Evolutionary conservation across 2,797 vertebrate species (phyloP), one percentile per base, ranked within the genome.

Genomic region (Protonibea diacanthus): DNA sequence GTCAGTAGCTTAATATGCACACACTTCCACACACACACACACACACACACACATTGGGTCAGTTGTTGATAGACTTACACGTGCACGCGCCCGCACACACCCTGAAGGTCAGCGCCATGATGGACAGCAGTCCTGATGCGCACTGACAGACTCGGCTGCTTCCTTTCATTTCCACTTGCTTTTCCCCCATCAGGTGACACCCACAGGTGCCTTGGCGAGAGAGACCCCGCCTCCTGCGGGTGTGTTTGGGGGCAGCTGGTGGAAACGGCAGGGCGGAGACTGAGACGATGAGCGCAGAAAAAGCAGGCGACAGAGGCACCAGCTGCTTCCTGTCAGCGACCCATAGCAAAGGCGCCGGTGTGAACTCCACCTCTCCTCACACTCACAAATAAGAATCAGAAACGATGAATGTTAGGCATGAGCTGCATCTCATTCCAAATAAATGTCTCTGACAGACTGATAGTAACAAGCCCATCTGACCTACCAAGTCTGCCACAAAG

Each of bases 161-260:
- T 94, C 91, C 93, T 92, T 94, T 95, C 93, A 94, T 93, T 93
- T 94, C 89, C 88, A 90, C 92, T 95, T 95, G 89, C 92, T 85
- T 87, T 90, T 90, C 83, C 84, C 91, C 85, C 85, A 80, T 95
- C 94, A 95, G 94, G 94, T 95, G 93, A 94, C 92, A 95, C 93
- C 95, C 94, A 94, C 91, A 95, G 94, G 95, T 95, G 94, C 91
- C 91, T 77, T 51, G 82, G 89, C 66, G 86, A 91, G 84, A 82
- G 84, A 85, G 89, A 90, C 84, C 87, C 87, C 71, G 61, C 87
- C 82, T 87, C 91, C 92, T 78, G 77, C 77, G 85, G 91, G 85
- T 49, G 79, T 56, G 76, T 83, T 82, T 10, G 70, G 65, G 85
- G 83, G 66, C 81, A 83, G 88, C 78, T 81, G 87, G 85, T 73